Percentiles rank a stretch among this genome's conserved stretches.
Evolutionary conservation across 2,888 invertebrate genomes (phyloP).

Genomic region (Synanthedon myopaeformis): DNA sequence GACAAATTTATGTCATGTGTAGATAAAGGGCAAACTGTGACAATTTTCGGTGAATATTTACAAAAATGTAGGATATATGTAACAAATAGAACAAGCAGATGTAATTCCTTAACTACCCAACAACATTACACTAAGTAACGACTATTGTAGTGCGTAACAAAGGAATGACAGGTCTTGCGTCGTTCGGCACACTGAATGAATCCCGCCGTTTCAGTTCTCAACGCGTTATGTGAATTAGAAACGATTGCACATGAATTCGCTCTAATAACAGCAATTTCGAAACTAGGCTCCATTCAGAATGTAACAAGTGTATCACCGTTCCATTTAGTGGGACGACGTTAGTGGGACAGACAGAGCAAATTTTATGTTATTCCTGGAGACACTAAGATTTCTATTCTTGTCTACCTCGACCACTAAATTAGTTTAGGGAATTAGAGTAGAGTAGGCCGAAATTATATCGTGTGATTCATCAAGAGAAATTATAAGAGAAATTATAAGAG

Average conservation of each 20-base stretch:
- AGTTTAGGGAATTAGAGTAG: too few species aligned
- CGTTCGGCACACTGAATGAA: constrained; percentile 14
- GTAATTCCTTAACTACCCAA: background rate
- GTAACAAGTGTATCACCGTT: background rate
- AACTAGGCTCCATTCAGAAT: constrained; percentile 4
- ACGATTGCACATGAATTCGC: constrained; percentile 18
- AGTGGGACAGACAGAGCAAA: background rate
- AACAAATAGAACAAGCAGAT: too few species aligned
- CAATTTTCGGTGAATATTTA: too few species aligned
- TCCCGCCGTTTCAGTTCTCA: constrained; percentile 28
- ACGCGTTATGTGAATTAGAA: constrained; percentile 24
- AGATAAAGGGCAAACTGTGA: too few species aligned
- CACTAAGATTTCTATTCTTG: too few species aligned
- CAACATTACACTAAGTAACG: constrained; percentile 29
- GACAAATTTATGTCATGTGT: too few species aligned
- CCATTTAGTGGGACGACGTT: background rate
- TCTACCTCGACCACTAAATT: too few species aligned
- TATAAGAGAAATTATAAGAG: too few species aligned
- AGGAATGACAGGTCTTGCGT: constrained; percentile 44
- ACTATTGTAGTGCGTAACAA: constrained; percentile 45
- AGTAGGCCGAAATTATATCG: too few species aligned
- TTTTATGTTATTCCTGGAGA: too few species aligned
- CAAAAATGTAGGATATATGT: too few species aligned
- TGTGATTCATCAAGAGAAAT: too few species aligned
- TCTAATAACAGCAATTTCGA: constrained; percentile 25